A percentile compares a stretch with the other conserved stretches of the same genome.
Evolutionary conservation across 2,113 vertebrate species (phyloP).

Genomic region (Anhinga anhinga): DNA sequence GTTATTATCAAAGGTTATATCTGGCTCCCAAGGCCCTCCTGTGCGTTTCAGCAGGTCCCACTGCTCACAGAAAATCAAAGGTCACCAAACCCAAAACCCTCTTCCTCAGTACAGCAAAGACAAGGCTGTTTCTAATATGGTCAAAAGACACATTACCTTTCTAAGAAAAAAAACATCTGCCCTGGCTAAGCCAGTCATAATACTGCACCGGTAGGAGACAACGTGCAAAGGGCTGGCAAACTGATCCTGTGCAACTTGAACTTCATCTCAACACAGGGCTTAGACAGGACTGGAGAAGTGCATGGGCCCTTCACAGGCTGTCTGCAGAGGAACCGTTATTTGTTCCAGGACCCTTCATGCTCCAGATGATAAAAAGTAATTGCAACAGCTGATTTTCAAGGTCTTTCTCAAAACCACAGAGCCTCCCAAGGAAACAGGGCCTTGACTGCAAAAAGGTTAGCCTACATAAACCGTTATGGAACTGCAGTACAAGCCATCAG

Average conservation of each 20-base stretch:
- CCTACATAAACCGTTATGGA: not conserved
- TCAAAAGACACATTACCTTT: not conserved
- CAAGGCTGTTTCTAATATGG: not conserved
- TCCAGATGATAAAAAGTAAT: not conserved
- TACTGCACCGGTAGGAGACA: fast-evolving
- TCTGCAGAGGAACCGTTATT: not conserved
- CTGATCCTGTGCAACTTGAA: not conserved
- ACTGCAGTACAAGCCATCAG: not conserved
- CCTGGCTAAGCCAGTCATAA: not conserved
- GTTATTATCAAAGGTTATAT: not conserved
- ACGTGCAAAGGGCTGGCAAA: not conserved
- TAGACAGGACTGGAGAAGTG: not conserved
- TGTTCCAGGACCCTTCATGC: not conserved
- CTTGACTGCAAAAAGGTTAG: not conserved
- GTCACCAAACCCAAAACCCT: not conserved
- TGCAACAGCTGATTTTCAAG: not conserved
- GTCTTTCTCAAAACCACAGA: not conserved
- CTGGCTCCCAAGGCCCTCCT: not conserved
- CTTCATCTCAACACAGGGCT: not conserved
- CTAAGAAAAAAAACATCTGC: not conserved
- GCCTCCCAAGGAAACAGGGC: not conserved
- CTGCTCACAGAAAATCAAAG: not conserved
- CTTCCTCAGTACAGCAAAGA: not conserved
- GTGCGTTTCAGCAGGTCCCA: not conserved
- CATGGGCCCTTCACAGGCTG: not conserved